Conservation (phyloP, 2,797 vertebrate genomes). For the Scomberomorus guttatus region DNA sequence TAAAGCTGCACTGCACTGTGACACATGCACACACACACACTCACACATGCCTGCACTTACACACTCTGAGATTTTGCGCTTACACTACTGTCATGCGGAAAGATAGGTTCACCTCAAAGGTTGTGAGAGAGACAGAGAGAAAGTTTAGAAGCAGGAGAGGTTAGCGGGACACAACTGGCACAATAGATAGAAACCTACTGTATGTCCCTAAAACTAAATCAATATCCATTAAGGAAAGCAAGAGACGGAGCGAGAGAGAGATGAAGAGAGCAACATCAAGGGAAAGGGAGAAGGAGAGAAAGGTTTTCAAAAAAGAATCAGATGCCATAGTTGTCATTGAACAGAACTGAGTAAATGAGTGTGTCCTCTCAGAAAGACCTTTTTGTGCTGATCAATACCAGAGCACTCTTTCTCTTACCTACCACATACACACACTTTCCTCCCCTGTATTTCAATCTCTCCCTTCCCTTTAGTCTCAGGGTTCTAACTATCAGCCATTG, state of each 20-base stretch:
- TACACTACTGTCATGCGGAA: constrained; percentile 41
- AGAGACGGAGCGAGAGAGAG: constrained; percentile 5
- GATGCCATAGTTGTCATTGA: constrained; percentile 55
- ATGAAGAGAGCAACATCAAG: background rate
- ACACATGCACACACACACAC: constrained; percentile 25
- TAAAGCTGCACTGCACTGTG: constrained; percentile 57
- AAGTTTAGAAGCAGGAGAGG: constrained; percentile 50
- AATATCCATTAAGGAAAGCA: constrained; percentile 68
- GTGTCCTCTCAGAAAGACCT: constrained; percentile 51
- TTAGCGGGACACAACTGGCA: constrained; percentile 47
- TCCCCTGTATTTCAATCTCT: constrained; percentile 26
- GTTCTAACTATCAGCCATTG: background rate
- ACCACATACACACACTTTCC: constrained; percentile 10
- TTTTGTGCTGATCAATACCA: constrained; percentile 63
- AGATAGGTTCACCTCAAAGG: constrained; percentile 51
- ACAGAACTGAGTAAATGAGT: constrained; percentile 50
- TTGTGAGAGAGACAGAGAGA: constrained; percentile 16
- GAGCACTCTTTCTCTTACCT: background rate
- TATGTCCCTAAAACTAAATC: constrained; percentile 69
- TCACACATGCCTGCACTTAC: constrained; percentile 5
- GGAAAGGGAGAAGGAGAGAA: background rate
- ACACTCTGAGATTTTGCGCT: constrained; percentile 36
- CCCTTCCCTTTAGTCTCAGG: constrained; percentile 10
- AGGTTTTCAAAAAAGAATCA: constrained; percentile 50
- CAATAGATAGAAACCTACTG: constrained; percentile 53